Evolutionary conservation across 2,797 vertebrate genomes (phyloP), one percentile per base, ranked within the genome.

Genomic region (Hypotaenidia okinawae): DNA sequence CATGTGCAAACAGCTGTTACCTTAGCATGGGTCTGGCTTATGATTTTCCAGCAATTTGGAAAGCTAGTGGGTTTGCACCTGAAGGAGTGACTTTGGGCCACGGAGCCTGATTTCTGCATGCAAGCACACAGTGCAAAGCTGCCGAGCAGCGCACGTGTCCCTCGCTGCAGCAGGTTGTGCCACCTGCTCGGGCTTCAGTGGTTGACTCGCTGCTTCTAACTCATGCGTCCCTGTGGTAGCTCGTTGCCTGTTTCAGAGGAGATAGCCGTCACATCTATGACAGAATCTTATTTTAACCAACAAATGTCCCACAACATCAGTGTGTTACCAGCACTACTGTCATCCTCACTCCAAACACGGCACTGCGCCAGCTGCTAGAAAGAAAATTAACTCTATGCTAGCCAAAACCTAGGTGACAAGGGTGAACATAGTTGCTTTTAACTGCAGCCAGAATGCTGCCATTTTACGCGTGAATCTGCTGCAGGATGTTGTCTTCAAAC

Each of bases 91-190:
- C 27, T 82, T 69, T 39, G 72, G 77, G 47, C 32, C 35, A 16
- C 33, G 58, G 39, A 45, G 37, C 13, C 37, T n/a, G 28, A 9
- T 23, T 76, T 72, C 21, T n/a, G 16, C 41, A 18, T 21, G n/a
- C 28, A 61, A 33, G 3, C 55, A 15, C 61, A 15, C 1, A 1
- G n/a, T 85, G 66, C 49, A 8, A 3, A 77, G 39, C 19, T 43
- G 30, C 28, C 41, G 14, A 69, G n/a, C 41, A 4, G 5, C 0
- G 19, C 5, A 10, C 7, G 14, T 35, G 13, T 54, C 1, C 1
- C 72, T 73, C 5, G 1, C 58, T 59, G 3, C 0, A 2, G 30
- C 47, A 39, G 58, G 43, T 11, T 9, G 17, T 81, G 55, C 37
- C 33, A 5, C 58, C 41, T 73, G 59, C 51, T 45, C 45, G 28